Evolutionary conservation across 2,888 invertebrate species (phyloP), one percentile per base, ranked within the genome.

Genomic region (Lepeophtheirus nordmannii): DNA sequence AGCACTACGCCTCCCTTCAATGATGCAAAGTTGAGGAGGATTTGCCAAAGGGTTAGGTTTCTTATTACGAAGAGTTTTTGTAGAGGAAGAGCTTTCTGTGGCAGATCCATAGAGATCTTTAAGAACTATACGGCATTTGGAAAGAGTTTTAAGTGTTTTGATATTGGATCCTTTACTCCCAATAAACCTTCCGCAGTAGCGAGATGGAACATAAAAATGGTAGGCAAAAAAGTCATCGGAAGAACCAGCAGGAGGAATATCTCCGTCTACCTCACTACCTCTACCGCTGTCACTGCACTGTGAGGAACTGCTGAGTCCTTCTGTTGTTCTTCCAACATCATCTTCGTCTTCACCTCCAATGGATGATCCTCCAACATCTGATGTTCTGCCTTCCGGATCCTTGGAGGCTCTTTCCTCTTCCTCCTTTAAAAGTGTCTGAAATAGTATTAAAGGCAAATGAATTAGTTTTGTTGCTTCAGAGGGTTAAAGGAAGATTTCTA

Each of bases 1-100:
- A 74, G 87, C 86, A 70, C 78, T 79, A 71, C 85, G 83, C 60
- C 83, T 82, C 71, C 89, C 88, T 84, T 66, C 66, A n/a, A 66
- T 40, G 17, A 66, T 66, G 60, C 59, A 63, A n/a, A 63, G 22
- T 38, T 63, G 63, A 53, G 22, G n/a, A 14, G n/a, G 23, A 46
- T 30, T 46, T 46, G 41, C n/a, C 23, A 30, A n/a, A 22, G 37
- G n/a, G 59, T 22, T 14, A 22, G 23, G 14, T 60, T 63, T 17
- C 40, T 66, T 17, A 60, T 37, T 17, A 12, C n/a, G 10, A 22
- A 23, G 40, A 58, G 46, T 30, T 66, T 59, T 46, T 2, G 53
- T 14, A 14, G 14, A 14, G 8, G n/a, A n/a, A 8, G 17, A 17
- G 14, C n/a, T n/a, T 30, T 30, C 30, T 5, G 30, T 30, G 2